These are phyloP conservation scores for Clanis bilineata DNA, from an alignment of 2,888 invertebrate species.

Conservation along the genomic window DNA sequence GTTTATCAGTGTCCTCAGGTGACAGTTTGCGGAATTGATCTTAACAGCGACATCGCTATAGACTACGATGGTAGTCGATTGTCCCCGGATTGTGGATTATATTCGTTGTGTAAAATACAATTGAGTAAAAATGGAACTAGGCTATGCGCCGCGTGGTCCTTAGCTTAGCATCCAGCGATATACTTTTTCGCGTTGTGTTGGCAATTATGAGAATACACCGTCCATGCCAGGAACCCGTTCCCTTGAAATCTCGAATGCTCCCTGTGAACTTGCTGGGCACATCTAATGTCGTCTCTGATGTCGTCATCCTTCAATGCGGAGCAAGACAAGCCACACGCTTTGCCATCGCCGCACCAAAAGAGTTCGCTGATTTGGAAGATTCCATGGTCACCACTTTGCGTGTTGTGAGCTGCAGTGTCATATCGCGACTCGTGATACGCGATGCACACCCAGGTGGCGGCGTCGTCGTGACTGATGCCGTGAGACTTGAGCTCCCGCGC, in stretches of 20 bases:
- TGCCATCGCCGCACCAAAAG: constrained; percentile 85
- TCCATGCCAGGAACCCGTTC: constrained; percentile 89
- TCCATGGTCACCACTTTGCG: constrained; percentile 86
- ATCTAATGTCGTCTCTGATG: constrained; percentile 86
- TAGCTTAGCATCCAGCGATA: constrained; percentile 72
- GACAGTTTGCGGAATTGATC: constrained; percentile 48
- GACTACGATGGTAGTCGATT: constrained; percentile 54
- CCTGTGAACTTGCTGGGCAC: constrained; percentile 84
- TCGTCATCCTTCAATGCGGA: constrained; percentile 85
- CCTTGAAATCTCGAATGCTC: constrained; percentile 86
- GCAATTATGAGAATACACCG: constrained; percentile 85
- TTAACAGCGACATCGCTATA: constrained; percentile 44
- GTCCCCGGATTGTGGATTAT: constrained; percentile 29
- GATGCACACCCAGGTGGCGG: constrained; percentile 87
- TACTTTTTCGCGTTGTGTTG: constrained; percentile 78
- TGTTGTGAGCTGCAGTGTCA: constrained; percentile 84
- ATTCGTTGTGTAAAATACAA: constrained; percentile 21
- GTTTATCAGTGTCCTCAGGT: neutral
- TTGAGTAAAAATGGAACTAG: constrained; percentile 27
- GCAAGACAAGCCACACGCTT: constrained; percentile 84
- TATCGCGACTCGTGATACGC: constrained; percentile 87
- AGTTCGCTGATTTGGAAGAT: constrained; percentile 88
- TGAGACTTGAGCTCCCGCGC: constrained; percentile 84
- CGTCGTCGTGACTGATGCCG: constrained; percentile 74
- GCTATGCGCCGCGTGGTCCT: constrained; percentile 36